Base-by-base conservation (phyloP, 2,113 vertebrate species). In the Coturnix japonica region DNA sequence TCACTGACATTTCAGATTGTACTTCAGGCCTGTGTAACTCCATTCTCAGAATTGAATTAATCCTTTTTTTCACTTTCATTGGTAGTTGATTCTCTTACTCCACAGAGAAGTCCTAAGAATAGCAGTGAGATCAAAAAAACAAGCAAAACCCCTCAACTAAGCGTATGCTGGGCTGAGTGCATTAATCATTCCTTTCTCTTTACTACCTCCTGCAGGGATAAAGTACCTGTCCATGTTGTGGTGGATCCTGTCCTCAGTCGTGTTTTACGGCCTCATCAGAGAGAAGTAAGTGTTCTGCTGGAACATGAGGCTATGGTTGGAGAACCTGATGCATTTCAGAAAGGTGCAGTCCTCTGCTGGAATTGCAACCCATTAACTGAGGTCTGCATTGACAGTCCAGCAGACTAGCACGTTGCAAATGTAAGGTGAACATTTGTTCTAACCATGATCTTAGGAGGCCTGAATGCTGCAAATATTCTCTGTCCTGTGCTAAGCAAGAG, bases 251-350 rank as follows among this genome's bases (percentile, higher is more conserved):
- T 99, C 78, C 97, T 99, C 84, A 98, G 98, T 93, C 98, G 98
- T 75, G 98, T 99, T 41, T 97, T 99, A 72, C 96, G 99, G 93
- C 99, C 99, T 49, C 99, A 99, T 98, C 99, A 99, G 96, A 98
- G 99, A 98, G 99, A 99, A 98, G 99, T 99, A 97, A 97, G 90
- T 94, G 78, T 77, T 82, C 61, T 37, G 16, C 3, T 0, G n/a
- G 49, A 84, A 88, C 17, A n/a, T 19, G 51, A 75, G 51, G 41
- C 46, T 65, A 18, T 23, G 41, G 30, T 21, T 74, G 74, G 33
- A 63, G 26, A 46, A 71, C 37, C 51, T 41, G 4, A 6, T 67
- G 44, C 16, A 1, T 81, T 74, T 78, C 53, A 41, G 8, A 89
- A 80, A 64, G 60, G 51, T 14, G 4, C 25, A 17, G 39, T 77